Conservation (phyloP, 2,797 vertebrate genomes). For the Erpetoichthys calabaricus region DNA sequence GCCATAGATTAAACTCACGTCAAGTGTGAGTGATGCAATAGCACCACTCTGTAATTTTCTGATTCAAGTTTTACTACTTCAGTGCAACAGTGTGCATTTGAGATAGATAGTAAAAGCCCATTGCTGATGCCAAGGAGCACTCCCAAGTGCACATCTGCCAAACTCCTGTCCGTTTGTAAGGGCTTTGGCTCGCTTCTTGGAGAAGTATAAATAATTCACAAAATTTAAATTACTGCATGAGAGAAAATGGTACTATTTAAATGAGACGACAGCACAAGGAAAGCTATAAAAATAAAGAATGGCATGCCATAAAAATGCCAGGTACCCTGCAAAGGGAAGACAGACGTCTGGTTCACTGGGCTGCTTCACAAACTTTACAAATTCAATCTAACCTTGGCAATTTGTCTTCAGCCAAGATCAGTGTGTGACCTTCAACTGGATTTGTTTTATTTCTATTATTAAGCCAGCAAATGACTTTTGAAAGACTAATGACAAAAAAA, state of each 20-base stretch:
- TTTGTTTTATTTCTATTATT: too few species aligned
- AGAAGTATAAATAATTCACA: slow-evolving; percentile 1
- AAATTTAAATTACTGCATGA: not conserved
- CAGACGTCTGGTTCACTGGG: not conserved
- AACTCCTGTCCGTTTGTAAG: not conserved
- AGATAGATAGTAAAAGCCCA: too few species aligned
- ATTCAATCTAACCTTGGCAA: not conserved
- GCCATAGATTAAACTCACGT: too few species aligned
- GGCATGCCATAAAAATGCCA: not conserved
- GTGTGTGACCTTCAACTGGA: not conserved
- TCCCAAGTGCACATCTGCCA: too few species aligned
- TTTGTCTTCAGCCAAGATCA: not conserved
- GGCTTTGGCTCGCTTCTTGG: not conserved
- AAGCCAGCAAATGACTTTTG: too few species aligned
- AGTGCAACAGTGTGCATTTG: too few species aligned
- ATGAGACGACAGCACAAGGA: not conserved
- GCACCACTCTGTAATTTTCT: too few species aligned
- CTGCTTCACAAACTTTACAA: not conserved
- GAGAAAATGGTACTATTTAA: not conserved
- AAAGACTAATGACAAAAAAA: too few species aligned
- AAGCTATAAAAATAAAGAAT: slow-evolving; percentile 1
- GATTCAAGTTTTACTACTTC: too few species aligned
- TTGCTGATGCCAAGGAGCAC: too few species aligned
- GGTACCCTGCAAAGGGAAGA: not conserved
- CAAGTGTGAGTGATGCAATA: too few species aligned